Conservation (phyloP, 2,888 invertebrate species). For the Reticulitermes lucifugus region DNA sequence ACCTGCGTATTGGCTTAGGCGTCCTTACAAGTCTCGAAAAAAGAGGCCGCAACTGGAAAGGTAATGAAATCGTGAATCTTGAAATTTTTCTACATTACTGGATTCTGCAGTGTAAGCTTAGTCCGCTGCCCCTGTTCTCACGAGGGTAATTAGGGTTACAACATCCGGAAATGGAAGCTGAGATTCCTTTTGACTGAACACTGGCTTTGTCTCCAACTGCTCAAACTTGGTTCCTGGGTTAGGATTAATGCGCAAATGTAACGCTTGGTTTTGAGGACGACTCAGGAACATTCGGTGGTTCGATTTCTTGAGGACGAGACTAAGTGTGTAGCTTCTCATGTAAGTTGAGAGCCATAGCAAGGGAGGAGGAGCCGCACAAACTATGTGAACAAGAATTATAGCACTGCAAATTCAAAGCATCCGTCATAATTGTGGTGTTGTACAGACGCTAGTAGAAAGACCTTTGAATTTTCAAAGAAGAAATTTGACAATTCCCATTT, state of each 20-base stretch:
- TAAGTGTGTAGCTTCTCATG: background rate
- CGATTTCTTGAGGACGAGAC: constrained; percentile 14
- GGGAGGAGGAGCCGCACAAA: too few species aligned
- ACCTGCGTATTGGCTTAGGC: too few species aligned
- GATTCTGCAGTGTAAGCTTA: constrained; percentile 4
- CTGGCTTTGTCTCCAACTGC: constrained; percentile 18
- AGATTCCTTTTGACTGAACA: constrained; percentile 36
- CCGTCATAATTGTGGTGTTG: too few species aligned
- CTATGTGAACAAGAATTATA: too few species aligned
- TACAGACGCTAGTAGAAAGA: too few species aligned
- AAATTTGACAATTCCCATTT: too few species aligned
- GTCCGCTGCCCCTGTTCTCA: background rate
- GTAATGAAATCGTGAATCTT: background rate
- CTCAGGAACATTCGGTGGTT: background rate
- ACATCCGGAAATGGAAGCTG: constrained; percentile 26
- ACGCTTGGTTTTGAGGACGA: background rate
- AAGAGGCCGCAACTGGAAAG: too few species aligned
- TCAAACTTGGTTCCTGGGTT: constrained; percentile 30
- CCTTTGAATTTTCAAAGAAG: too few species aligned
- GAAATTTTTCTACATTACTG: background rate
- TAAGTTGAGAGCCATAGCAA: too few species aligned
- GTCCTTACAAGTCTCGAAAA: too few species aligned
- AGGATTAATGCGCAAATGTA: constrained; percentile 28
- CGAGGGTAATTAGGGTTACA: constrained; percentile 33
- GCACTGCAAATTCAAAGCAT: too few species aligned